Base-by-base conservation (phyloP, 2,888 invertebrate genomes). In the Ochlodes sylvanus region DNA sequence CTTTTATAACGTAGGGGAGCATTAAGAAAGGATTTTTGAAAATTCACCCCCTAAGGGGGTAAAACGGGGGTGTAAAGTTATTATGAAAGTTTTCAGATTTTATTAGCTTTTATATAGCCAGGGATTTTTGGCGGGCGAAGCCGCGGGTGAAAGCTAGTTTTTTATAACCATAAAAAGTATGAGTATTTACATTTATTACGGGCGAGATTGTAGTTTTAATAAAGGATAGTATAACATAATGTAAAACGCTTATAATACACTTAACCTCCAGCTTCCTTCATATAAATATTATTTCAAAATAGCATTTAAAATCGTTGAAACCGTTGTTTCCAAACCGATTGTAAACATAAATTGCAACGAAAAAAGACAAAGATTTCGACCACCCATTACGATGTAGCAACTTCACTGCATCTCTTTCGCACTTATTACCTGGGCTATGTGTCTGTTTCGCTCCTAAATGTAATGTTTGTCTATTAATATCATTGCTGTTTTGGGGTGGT, bases 401-500 rank as follows among this genome's bases (percentile, higher is more conserved):
- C 77, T 71, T 72, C 67, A 70, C 65, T 73, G 73, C 69, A 57
- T 87, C 87, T 73, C 80, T 75, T 69, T 87, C 79, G 32, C 60
- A 67, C 73, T 56, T 54, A 50, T 50, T 42, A 54, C 12, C 2
- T 14, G 44, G 34, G 66, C 60, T 14, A 65, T 54, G 21, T 71
- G 70, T 85, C 75, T 68, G 19, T 75, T 72, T 76, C 78, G 73
- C 76, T 84, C 81, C 74, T 76, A 83, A 83, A 81, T 76, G 76
- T 80, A 84, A 85, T 85, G 83, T 87, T 86, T 86, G 84, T 80
- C 85, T 87, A 85, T 87, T 88, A 86, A 83, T 87, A 85, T 80
- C 81, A 81, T 84, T 88, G 86, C 84, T 79, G 79, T 87, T 87
- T 87, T 80, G 83, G 90, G 90, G 91, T 90, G 91, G 91, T 89